Conservation (phyloP, 1,140 invertebrate genomes). For the Meloidogyne floridensis region DNA sequence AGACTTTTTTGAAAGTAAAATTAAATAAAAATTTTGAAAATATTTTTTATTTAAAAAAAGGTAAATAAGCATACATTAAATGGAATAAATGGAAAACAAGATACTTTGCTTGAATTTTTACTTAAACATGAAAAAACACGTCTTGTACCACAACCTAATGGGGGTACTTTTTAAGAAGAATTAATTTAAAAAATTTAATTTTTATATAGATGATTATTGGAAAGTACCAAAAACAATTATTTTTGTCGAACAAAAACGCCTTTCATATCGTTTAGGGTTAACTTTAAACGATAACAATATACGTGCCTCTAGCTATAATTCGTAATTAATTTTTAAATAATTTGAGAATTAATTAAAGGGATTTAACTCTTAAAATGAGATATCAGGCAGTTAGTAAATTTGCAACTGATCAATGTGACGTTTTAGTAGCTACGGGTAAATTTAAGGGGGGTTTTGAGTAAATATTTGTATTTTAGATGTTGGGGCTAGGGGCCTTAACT, state of each 20-base stretch:
- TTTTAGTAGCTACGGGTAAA: conserved; percentile 42
- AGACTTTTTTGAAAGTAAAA: conserved; percentile 34
- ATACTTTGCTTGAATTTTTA: conserved; percentile 31
- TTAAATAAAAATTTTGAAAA: conserved; percentile 8
- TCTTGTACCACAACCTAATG: conserved; percentile 12
- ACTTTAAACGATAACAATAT: conserved; percentile 22
- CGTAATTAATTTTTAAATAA: conserved; percentile 14
- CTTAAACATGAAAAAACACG: conserved; percentile 15
- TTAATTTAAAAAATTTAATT: neutral
- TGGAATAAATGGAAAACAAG: conserved; percentile 32
- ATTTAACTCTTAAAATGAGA: conserved; percentile 41
- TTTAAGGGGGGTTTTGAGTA: neutral
- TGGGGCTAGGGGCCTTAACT: conserved; percentile 40
- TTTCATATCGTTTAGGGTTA: conserved; percentile 33
- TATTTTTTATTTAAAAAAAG: conserved; percentile 24
- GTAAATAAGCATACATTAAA: conserved; percentile 29
- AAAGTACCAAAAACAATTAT: conserved; percentile 31
- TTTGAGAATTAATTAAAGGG: conserved; percentile 15
- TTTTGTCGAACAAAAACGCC: conserved; percentile 38
- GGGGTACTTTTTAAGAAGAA: neutral
- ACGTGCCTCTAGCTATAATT: conserved; percentile 14
- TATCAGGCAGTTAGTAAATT: conserved; percentile 29
- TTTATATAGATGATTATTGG: conserved; percentile 18
- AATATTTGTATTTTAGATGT: neutral
- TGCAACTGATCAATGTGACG: conserved; percentile 21